phyloP scores from a whole-genome alignment of 2,113 vertebrate genomes.

The Etheostoma cragini region DNA sequence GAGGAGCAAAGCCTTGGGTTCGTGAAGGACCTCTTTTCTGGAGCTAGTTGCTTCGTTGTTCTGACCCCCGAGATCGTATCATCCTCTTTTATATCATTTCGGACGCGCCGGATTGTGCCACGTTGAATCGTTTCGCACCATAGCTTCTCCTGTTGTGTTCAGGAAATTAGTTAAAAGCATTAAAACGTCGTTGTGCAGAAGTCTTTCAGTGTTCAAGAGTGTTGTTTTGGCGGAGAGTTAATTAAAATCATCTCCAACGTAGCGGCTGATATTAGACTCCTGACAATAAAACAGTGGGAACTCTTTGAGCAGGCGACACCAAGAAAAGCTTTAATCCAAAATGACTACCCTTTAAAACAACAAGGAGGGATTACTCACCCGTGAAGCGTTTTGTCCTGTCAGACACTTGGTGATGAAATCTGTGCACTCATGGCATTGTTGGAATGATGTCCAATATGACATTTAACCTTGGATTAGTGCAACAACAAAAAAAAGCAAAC shows the following conservation, averaged over 20 bases:
- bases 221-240: slow-evolving; percentile 69
- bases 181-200: slow-evolving; percentile 39
- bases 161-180: slow-evolving; percentile 55
- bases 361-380: slow-evolving; percentile 64
- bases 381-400: slow-evolving; percentile 26
- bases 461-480: slow-evolving; percentile 54
- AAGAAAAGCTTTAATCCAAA: slow-evolving; percentile 61
- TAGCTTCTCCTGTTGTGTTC: slow-evolving; percentile 39
- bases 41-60: slow-evolving; percentile 37
- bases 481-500: background rate
- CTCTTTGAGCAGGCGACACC: slow-evolving; percentile 47
- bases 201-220: slow-evolving; percentile 64
- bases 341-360: slow-evolving; percentile 78
- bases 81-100: slow-evolving; percentile 75
- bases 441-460: slow-evolving; percentile 31
- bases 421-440: slow-evolving; percentile 34
- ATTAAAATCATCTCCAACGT: slow-evolving; percentile 66
- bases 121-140: slow-evolving; percentile 33
- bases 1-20: slow-evolving; percentile 9
- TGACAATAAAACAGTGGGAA: slow-evolving; percentile 60
- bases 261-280: slow-evolving; percentile 13
- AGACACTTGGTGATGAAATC: slow-evolving; percentile 19
- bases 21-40: slow-evolving; percentile 12
- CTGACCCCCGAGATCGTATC: slow-evolving; percentile 21
- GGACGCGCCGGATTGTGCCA: slow-evolving; percentile 31